Conservation (phyloP, 2,888 invertebrate species). For the Drosophila macrospina region DNA sequence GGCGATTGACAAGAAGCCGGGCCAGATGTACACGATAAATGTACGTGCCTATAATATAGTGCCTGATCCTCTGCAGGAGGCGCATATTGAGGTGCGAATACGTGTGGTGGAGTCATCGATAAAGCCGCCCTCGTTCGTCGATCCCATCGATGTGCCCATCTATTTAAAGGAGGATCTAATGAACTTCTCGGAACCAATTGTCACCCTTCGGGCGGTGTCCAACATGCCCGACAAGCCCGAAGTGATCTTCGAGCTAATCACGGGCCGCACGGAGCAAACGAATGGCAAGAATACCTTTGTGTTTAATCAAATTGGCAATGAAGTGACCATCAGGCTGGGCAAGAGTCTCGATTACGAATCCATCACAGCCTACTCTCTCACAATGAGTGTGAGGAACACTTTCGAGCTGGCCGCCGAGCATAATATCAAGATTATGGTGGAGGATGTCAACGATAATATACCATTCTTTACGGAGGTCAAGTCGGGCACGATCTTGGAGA, state of each 20-base stretch:
- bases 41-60: constrained; percentile 84
- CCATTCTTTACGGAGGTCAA: constrained; percentile 93
- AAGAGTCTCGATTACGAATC: constrained; percentile 93
- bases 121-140: constrained; percentile 91
- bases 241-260: constrained; percentile 92
- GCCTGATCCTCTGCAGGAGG: constrained; percentile 86
- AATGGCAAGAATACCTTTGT: constrained; percentile 93
- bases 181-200: constrained; percentile 90
- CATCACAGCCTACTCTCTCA: constrained; percentile 93
- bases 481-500: constrained; percentile 93
- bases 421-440: constrained; percentile 91
- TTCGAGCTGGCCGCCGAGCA: constrained; percentile 92
- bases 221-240: constrained; percentile 91
- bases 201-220: constrained; percentile 91
- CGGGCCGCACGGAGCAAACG: constrained; percentile 94
- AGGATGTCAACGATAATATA: constrained; percentile 96
- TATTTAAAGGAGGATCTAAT: constrained; percentile 90
- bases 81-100: constrained; percentile 92
- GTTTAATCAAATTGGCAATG: constrained; percentile 88
- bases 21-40: constrained; percentile 84
- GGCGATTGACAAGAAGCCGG: constrained; percentile 83
- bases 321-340: constrained; percentile 91
- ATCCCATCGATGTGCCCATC: constrained; percentile 86
- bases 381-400: constrained; percentile 93
- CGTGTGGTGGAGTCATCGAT: constrained; percentile 94